These are phyloP conservation scores for Anhinga rufa DNA, from an alignment of 2,113 vertebrate species.

Conservation along the genomic window DNA sequence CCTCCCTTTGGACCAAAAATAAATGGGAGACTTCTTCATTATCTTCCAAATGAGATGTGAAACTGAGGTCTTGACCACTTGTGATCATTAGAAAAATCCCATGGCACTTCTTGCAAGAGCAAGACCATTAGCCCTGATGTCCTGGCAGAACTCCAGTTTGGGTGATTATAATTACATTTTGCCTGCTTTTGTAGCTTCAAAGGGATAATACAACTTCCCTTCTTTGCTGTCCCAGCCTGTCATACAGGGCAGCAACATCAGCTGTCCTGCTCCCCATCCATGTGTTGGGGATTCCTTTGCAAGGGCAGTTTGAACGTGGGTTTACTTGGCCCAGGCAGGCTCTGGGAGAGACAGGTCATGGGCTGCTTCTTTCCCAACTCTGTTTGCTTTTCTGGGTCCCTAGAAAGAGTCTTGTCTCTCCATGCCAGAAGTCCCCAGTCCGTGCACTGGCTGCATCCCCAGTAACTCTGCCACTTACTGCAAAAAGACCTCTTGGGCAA, in stretches of 20 bases:
- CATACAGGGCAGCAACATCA: accelerated
- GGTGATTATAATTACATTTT: slow-evolving; percentile 52
- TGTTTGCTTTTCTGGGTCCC: background rate
- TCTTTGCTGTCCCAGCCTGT: background rate
- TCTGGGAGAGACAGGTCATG: background rate
- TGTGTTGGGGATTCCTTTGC: background rate
- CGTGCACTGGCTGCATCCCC: background rate
- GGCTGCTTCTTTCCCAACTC: background rate
- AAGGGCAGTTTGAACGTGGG: accelerated
- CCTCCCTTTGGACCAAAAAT: slow-evolving; percentile 44
- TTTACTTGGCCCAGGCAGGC: background rate
- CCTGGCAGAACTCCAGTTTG: slow-evolving; percentile 55
- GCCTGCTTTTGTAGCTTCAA: slow-evolving; percentile 7
- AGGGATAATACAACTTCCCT: background rate
- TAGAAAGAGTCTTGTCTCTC: background rate
- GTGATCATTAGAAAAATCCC: slow-evolving; percentile 60
- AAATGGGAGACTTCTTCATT: slow-evolving; percentile 65
- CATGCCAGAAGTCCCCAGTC: background rate
- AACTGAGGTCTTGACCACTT: slow-evolving; percentile 59
- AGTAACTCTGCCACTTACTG: background rate
- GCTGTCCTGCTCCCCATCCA: background rate
- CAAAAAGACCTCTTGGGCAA: too few relatives aligned
- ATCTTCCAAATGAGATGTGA: slow-evolving; percentile 67
- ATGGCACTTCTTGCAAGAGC: slow-evolving; percentile 29
- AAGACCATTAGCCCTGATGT: slow-evolving; percentile 50